Evolutionary conservation across 2,797 vertebrate species (phyloP), one percentile per base, ranked within the genome.

Genomic region (Enteromius paludinosus): DNA sequence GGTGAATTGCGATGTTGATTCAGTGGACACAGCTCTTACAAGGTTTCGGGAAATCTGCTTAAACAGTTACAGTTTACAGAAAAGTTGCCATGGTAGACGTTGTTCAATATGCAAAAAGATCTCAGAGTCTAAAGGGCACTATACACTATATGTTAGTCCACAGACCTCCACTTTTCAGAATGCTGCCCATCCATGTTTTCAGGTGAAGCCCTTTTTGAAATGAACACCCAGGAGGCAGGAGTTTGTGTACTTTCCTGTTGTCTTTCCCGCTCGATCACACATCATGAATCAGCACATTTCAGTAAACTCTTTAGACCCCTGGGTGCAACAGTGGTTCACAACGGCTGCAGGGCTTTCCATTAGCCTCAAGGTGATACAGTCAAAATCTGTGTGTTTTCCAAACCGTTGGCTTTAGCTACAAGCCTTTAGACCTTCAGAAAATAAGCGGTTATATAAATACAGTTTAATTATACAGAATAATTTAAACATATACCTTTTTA

Each of bases 231-330:
- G n/a, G 33, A 56, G 18, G 23, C 17, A 30, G 28, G 8, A 62
- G 54, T 73, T 52, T 35, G 30, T 81, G 70, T 47, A 56, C 38
- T 52, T 56, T 82, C 12, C 52, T 30, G 62, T 75, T 56, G 61
- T 75, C 61, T 75, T 82, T 43, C n/a, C 71, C 30, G 3, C 41
- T 72, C 14, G 9, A 71, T 72, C 69, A 25, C 56, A 82, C 18
- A 41, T 75, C 80, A 75, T 75, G 80, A 66, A 54, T 82, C 80
- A 75, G 80, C 71, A 82, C 35, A 82, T 75, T 41, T 52, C 59
- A 28, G 59, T 14, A 28, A 61, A 61, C 10, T 75, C 23, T 54
- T n/a, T 18, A 66, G 80, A 56, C 71, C 61, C 71, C 71, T 33
- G 71, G 35, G 80, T 56, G 28, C 25, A 61, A 30, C 25, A 52